Percentiles rank a stretch among this genome's conserved stretches.
phyloP scores from a whole-genome alignment of 1,140 invertebrate species.

The Vanessa atalanta region DNA sequence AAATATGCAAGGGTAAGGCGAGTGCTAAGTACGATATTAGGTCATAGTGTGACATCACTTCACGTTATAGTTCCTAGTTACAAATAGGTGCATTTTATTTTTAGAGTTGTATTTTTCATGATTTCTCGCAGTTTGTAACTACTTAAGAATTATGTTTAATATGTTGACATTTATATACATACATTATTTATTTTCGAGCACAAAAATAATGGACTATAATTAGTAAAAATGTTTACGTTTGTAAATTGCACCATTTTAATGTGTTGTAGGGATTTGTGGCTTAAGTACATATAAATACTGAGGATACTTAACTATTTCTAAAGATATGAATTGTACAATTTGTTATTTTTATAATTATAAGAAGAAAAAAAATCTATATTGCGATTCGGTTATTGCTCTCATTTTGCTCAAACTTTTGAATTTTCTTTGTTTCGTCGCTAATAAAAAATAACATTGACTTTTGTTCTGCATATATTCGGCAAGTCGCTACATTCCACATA shows the following conservation, averaged over 20 bases:
- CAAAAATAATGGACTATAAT: background rate
- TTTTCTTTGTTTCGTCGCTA: conserved; percentile 13
- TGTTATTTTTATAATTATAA: conserved; percentile 14
- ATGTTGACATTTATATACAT: conserved; percentile 16
- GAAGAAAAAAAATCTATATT: conserved; percentile 3
- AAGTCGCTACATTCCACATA: conserved; percentile 52
- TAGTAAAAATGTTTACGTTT: background rate
- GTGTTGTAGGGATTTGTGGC: too few relatives aligned
- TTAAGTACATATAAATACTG: too few relatives aligned
- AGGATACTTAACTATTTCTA: background rate
- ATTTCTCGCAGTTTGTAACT: conserved; percentile 16
- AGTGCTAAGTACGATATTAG: conserved; percentile 21
- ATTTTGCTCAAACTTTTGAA: conserved; percentile 38
- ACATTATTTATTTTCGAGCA: conserved; percentile 16
- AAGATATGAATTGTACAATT: background rate
- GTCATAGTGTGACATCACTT: conserved; percentile 33
- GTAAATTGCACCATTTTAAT: background rate
- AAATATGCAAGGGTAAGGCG: background rate
- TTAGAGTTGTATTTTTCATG: conserved; percentile 30
- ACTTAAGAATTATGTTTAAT: conserved; percentile 9
- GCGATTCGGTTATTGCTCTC: conserved; percentile 14
- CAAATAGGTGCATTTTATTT: conserved; percentile 57
- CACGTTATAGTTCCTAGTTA: conserved; percentile 56
- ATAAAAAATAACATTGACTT: conserved; percentile 1
- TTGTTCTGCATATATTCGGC: conserved; percentile 18